Conservation (phyloP, 1,140 invertebrate species). For the Calephelis nemesis region DNA sequence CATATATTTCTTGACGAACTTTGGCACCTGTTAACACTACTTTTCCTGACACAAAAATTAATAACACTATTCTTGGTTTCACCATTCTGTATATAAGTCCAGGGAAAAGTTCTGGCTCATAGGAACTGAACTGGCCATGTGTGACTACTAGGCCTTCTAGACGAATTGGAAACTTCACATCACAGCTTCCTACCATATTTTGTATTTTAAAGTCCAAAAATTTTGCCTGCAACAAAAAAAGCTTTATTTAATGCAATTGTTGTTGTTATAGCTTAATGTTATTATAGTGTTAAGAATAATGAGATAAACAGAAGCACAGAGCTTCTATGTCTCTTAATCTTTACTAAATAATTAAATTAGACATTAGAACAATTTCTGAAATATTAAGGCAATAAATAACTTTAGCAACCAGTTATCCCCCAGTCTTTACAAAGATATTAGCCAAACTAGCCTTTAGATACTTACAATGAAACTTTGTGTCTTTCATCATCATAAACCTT, state of each 20-base stretch:
- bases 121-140: conserved; percentile 98
- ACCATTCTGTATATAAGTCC: conserved; percentile 99
- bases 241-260: neutral
- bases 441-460: conserved; percentile 29
- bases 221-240: conserved; percentile 89
- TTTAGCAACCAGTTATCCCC: neutral
- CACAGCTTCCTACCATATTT: conserved; percentile 99
- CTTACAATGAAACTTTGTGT: conserved; percentile 76
- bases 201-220: conserved; percentile 99
- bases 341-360: no score
- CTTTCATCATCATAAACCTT: no score
- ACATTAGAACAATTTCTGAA: no score
- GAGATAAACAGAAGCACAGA: no score
- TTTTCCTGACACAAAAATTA: conserved; percentile 99
- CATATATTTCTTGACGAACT: conserved; percentile 98
- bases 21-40: conserved; percentile 99
- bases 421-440: neutral
- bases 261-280: no score
- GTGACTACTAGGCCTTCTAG: conserved; percentile 97
- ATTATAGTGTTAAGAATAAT: no score
- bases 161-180: conserved; percentile 99
- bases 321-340: no score
- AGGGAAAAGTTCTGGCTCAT: conserved; percentile 97
- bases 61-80: conserved; percentile 97
- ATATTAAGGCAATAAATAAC: no score